Conservation (phyloP, 2,888 invertebrate genomes). For the Eristalinus sepulchralis region DNA sequence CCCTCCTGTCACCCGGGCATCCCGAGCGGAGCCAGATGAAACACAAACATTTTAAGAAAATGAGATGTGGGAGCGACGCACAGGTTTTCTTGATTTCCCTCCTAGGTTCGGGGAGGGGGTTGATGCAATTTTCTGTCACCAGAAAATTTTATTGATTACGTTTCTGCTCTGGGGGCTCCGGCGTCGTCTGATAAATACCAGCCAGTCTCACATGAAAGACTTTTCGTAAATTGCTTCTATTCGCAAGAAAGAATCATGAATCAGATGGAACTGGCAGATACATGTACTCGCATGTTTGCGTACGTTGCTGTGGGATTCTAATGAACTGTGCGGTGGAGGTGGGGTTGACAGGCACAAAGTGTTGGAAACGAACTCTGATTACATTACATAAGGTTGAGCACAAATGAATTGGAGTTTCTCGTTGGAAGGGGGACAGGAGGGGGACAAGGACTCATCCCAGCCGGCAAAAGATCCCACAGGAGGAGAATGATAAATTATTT, state of each 20-base stretch:
- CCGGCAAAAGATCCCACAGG: no score
- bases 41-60: slow-evolving; percentile 50
- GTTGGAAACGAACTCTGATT: neutral
- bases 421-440: neutral
- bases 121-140: slow-evolving; percentile 49
- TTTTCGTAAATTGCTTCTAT: slow-evolving; percentile 25
- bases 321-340: neutral
- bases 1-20: neutral
- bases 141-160: slow-evolving; percentile 51
- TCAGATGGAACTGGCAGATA: neutral
- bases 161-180: neutral
- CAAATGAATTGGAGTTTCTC: neutral
- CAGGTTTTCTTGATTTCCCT: neutral
- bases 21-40: slow-evolving; percentile 1
- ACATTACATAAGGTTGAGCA: neutral
- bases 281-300: neutral
- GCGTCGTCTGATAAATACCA: slow-evolving; percentile 21
- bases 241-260: slow-evolving; percentile 17
- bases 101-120: neutral
- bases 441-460: neutral
- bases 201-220: slow-evolving; percentile 12
- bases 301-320: neutral
- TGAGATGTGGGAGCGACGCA: slow-evolving; percentile 27
- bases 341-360: neutral
- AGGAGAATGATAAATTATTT: neutral